Percentiles rank a stretch among this genome's conserved stretches.
Evolutionary conservation across 2,113 vertebrate species (phyloP).

Genomic region (Cervus canadensis): DNA sequence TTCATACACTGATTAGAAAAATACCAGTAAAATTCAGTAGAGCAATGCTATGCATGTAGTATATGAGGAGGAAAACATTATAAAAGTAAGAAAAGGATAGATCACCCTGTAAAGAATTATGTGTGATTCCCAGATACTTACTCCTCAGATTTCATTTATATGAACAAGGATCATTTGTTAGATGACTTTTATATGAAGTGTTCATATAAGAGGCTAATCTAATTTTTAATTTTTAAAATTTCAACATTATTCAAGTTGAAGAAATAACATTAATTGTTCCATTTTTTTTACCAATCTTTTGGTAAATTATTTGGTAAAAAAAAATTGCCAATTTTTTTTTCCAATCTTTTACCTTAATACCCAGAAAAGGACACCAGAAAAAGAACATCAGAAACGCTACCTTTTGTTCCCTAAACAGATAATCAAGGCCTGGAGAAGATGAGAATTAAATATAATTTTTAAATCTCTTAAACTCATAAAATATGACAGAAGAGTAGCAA

Average conservation of each 20-base stretch:
- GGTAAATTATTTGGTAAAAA: no score
- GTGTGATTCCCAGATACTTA: background rate
- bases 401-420: background rate
- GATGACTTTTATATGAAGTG: background rate
- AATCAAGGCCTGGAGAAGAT: background rate
- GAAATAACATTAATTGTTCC: slow-evolving; percentile 26
- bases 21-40: background rate
- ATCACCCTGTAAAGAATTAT: background rate
- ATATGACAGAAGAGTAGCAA: background rate
- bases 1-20: slow-evolving; percentile 28
- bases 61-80: background rate
- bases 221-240: slow-evolving; percentile 30
- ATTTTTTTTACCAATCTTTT: background rate
- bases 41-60: background rate
- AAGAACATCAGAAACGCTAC: background rate
- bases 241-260: background rate
- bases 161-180: background rate
- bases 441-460: background rate
- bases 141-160: background rate
- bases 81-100: background rate
- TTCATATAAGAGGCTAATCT: background rate
- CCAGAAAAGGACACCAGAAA: slow-evolving; percentile 5
- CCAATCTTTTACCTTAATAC: background rate
- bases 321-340: background rate
- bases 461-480: slow-evolving; percentile 21